Evolutionary conservation across 2,888 invertebrate genomes (phyloP).

Genomic region (Nyleta sp.): DNA sequence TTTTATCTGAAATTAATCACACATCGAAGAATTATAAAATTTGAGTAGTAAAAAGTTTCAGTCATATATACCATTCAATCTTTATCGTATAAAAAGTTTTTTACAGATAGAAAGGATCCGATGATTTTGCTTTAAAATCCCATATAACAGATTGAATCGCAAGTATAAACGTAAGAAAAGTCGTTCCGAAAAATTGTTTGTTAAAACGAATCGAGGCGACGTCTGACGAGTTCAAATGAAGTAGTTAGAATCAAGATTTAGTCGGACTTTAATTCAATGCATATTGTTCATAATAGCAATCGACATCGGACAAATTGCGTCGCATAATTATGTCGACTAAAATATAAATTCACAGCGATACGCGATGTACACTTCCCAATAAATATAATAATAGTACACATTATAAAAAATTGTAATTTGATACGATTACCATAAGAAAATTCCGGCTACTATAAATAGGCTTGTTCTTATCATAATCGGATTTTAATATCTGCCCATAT

Average conservation of each 20-base stretch:
- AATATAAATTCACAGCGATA: too few species aligned
- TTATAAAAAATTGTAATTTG: too few species aligned
- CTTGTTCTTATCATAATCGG: too few species aligned
- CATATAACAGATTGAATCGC: constrained; percentile 3
- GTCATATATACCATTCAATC: background rate
- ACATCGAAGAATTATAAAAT: background rate
- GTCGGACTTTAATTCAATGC: background rate
- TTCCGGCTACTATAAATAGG: too few species aligned
- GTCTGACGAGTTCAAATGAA: background rate
- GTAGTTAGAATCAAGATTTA: constrained; percentile 5
- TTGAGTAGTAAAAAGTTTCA: background rate
- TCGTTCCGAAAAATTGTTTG: background rate
- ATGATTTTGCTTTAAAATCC: background rate
- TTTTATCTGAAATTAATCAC: too few species aligned
- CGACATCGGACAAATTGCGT: too few species aligned
- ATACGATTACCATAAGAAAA: too few species aligned
- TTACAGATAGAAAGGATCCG: background rate
- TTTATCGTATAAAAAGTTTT: background rate
- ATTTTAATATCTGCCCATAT: too few species aligned
- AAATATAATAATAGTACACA: too few species aligned
- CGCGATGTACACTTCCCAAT: too few species aligned
- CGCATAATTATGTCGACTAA: too few species aligned
- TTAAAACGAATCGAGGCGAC: background rate
- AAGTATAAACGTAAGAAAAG: background rate
- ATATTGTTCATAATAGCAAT: too few species aligned